phyloP scores from a whole-genome alignment of 2,113 vertebrate genomes.

The Oncorhynchus clarkii region DNA sequence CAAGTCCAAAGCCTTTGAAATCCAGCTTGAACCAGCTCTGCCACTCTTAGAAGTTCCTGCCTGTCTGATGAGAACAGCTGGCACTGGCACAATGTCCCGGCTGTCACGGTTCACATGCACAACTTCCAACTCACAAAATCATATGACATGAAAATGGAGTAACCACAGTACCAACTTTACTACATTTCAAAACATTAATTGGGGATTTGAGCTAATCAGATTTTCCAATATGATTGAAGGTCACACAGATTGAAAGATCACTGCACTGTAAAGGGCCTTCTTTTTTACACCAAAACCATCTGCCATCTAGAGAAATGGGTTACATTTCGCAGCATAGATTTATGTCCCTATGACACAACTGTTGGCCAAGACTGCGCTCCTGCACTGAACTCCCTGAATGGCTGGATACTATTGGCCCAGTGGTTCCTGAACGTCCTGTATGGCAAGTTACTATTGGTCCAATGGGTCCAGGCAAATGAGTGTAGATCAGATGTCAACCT shows the following conservation, averaged over 20 bases:
- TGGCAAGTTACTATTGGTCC: constrained; percentile 17
- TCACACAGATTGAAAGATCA: constrained; percentile 2
- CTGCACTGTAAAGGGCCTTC: background rate
- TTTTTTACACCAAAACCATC: constrained; percentile 37
- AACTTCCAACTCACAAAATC: background rate
- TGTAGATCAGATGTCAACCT: constrained; percentile 5
- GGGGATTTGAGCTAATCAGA: background rate
- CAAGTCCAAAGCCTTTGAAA: constrained; percentile 30
- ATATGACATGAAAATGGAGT: background rate
- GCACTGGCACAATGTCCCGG: background rate
- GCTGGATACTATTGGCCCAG: constrained; percentile 24
- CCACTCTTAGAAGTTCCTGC: constrained; percentile 8
- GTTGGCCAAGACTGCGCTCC: constrained; percentile 9
- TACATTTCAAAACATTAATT: background rate
- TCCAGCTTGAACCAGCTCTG: constrained; percentile 42
- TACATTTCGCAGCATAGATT: constrained; percentile 36
- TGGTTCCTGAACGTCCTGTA: constrained; percentile 2
- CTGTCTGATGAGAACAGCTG: constrained; percentile 52
- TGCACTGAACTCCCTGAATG: constrained; percentile 7
- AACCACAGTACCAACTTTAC: background rate
- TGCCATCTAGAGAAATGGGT: constrained; percentile 34
- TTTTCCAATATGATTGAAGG: background rate
- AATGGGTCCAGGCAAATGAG: constrained; percentile 19
- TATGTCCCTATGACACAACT: constrained; percentile 28
- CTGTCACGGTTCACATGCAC: background rate